Base-by-base conservation (phyloP, 2,888 invertebrate species). In the Podotricha telesiphe region DNA sequence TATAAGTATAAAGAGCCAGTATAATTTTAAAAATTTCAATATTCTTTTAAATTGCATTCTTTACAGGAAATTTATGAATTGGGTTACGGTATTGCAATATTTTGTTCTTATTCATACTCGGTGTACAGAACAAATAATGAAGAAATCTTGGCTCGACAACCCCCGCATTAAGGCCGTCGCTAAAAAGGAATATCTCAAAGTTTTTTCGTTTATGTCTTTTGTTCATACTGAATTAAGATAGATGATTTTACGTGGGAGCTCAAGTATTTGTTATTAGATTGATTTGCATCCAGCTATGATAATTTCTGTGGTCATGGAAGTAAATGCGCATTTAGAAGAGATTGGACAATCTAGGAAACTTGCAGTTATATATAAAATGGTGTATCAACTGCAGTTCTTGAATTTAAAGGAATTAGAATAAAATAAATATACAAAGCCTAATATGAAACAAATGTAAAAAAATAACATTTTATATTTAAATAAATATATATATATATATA, bases 191-290 rank as follows among this genome's bases (percentile, higher is more conserved):
- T 67, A 61, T 61, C 59, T 20, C 34, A 34, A 67, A 67, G 59
- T 67, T 67, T 55, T 67, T 51, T 20, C 59, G 42, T 45, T 67
- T 67, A 67, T 51, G 59, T 22, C 59, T 59, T 42, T 67, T 61
- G 66, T 67, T 67, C 51, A 48, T 67, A 15, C 22, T 42, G 59
- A 59, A 67, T 67, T 67, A 67, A 67, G 66, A 67, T 67, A 61
- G 59, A 67, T 67, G 59, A 51, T 59, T 61, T 50, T 66, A 22
- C 40, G 50, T 40, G 28, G 6, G 28, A 19, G 19, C 55, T n/a
- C 17, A 11, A 55, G 42, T 59, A 15, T 19, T 28, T 19, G 50
- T 42, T 53, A 53, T 67, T 67, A 61, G 59, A 67, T 67, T 45
- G 66, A 67, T 59, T 59, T 59, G 11, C 51, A 22, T 45, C 34